These are phyloP conservation scores for Paraescarpia echinospica DNA, from an alignment of 1,140 invertebrate species.

Conservation along the genomic window DNA sequence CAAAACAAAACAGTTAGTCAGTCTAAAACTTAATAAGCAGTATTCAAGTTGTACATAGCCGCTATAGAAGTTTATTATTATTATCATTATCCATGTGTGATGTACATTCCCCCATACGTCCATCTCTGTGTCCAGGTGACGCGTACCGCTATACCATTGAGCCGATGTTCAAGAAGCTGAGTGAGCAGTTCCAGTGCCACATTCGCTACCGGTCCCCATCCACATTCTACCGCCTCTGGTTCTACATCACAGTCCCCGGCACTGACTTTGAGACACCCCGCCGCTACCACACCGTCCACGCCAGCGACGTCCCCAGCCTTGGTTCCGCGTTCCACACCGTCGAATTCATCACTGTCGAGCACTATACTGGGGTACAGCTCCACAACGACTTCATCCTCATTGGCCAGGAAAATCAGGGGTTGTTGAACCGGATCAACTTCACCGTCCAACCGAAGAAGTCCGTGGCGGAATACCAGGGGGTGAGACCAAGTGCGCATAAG, in stretches of 20 bases:
- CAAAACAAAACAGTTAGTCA: too few species aligned
- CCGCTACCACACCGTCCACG: conserved; percentile 31
- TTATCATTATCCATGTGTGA: too few species aligned
- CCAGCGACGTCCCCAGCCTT: conserved; percentile 32
- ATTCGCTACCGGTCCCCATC: conserved; percentile 38
- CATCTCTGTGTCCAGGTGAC: conserved; percentile 37
- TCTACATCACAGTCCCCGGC: conserved; percentile 38
- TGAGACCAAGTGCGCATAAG: conserved; percentile 30
- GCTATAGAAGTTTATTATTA: too few species aligned
- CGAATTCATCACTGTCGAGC: conserved; percentile 38
- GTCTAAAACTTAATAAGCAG: too few species aligned
- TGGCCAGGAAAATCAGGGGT: conserved; percentile 29
- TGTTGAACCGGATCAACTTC: conserved; percentile 33
- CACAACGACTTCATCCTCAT: conserved; percentile 40
- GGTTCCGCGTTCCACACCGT: conserved; percentile 23
- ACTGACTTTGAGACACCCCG: conserved; percentile 36
- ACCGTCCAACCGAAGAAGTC: conserved; percentile 36
- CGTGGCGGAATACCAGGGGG: background rate
- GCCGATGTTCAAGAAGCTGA: conserved; percentile 40
- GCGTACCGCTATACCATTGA: conserved; percentile 43
- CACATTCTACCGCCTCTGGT: conserved; percentile 44
- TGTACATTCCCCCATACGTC: too few species aligned
- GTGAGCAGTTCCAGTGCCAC: conserved; percentile 41
- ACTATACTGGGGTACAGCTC: conserved; percentile 37
- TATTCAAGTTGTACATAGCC: too few species aligned